phyloP scores from a whole-genome alignment of 2,888 invertebrate genomes.

The Brachyptera risi region DNA sequence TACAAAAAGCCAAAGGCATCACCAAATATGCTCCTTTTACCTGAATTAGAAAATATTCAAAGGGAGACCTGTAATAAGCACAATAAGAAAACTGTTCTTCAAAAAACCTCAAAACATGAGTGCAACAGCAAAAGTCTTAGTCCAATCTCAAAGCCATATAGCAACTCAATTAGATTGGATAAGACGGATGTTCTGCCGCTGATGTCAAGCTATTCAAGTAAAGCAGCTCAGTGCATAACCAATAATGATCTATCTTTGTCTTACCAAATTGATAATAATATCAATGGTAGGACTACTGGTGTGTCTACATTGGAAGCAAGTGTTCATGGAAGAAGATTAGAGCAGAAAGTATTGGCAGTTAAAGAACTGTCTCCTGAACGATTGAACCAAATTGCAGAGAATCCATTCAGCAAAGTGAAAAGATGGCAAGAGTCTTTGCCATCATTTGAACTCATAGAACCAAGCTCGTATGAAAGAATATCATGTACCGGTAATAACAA shows the following conservation, averaged over 20 bases:
- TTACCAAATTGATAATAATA: not conserved
- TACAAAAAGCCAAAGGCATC: constrained; percentile 9
- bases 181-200: not conserved
- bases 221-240: not conserved
- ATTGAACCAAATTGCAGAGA: constrained; percentile 8
- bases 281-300: not conserved
- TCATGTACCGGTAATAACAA: not conserved
- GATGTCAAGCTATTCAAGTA: not conserved
- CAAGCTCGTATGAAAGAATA: constrained; percentile 4
- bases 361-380: not conserved
- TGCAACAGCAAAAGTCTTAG: not conserved
- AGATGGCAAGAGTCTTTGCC: constrained; percentile 34
- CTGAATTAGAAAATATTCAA: not conserved
- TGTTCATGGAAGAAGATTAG: too few species aligned
- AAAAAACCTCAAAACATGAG: too few species aligned
- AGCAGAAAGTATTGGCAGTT: too few species aligned
- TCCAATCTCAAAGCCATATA: not conserved
- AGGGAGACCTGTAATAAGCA: not conserved
- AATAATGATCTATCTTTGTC: not conserved
- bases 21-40: not conserved
- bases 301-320: too few species aligned
- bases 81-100: not conserved
- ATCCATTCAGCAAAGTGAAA: constrained; percentile 32
- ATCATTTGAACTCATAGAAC: constrained; percentile 22
- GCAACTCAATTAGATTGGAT: not conserved